Conservation (phyloP, 2,797 vertebrate genomes). For the Liparis tanakae region DNA sequence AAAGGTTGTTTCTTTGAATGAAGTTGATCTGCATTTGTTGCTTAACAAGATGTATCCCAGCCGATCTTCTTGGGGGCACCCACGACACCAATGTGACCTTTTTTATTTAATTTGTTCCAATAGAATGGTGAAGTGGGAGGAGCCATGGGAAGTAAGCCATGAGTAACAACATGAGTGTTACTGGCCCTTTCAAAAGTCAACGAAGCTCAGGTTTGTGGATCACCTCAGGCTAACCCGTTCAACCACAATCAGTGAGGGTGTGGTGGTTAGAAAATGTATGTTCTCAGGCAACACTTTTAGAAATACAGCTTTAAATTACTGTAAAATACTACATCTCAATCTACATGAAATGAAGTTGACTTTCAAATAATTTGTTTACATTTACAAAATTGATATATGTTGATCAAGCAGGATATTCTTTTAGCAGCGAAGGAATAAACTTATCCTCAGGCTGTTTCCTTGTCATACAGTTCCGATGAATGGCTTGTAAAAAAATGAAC, state of each 20-base stretch:
- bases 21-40: not conserved
- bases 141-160: not conserved
- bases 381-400: too few relatives aligned
- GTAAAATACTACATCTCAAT: too few relatives aligned
- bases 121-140: not conserved
- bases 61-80: too few relatives aligned
- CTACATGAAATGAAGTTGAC: too few relatives aligned
- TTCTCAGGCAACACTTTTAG: too few relatives aligned
- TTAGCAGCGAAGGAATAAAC: too few relatives aligned
- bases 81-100: not conserved
- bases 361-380: too few relatives aligned
- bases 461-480: slow-evolving; percentile 9
- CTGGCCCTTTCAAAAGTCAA: not conserved
- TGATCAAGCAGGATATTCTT: too few relatives aligned
- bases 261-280: not conserved
- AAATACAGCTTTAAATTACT: not conserved
- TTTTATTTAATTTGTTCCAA: not conserved
- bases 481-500: not conserved
- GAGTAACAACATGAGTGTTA: not conserved
- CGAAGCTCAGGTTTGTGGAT: not conserved
- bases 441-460: slow-evolving; percentile 1
- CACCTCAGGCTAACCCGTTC: not conserved
- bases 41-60: not conserved
- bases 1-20: not conserved
- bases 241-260: too few relatives aligned